Base-by-base conservation (phyloP, 2,888 invertebrate species). In the Caradrina clavipalpis region DNA sequence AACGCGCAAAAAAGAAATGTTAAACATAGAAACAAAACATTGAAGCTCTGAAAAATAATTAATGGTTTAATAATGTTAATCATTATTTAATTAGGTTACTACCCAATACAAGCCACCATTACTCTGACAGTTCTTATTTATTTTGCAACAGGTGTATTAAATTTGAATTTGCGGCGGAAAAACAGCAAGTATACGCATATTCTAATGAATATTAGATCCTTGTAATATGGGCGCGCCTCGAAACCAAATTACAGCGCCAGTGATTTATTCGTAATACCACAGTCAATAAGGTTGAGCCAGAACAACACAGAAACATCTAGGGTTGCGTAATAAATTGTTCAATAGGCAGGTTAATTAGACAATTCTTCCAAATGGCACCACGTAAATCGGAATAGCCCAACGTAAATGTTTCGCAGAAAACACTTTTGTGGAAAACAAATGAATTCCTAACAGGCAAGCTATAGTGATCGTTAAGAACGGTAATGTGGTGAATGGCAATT, bases 261-360 rank as follows among this genome's bases (percentile, higher is more conserved):
- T 90, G 88, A 92, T 91, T 91, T 90, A 91, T 90, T 88, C 78
- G 73, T 78, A 86, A 88, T 87, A 86, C 90, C 86, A 87, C 89
- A 91, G 89, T 92, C 91, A 93, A 91, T 92, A 92, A 90, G 88
- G 89, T 88, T 86, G 87, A 87, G 66, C 85, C 85, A 83, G 88
- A 91, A 92, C 92, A 91, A 90, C 93, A 86, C 77, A 80, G 87
- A 90, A 87, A 87, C 86, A 88, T 89, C 87, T 87, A 86, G 88
- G 90, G 87, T 85, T 89, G 88, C 76, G 90, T 89, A 90, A 93
- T 94, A 94, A 94, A 94, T 93, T 91, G 90, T 89, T 88, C 88
- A 89, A 94, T 92, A 91, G 94, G 92, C 92, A 93, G 93, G 93
- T 94, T 94, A 94, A 94, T 94, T 93, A 94, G 92, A 92, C 92